Conservation (phyloP, 2,113 vertebrate genomes). For the Tympanuchus pallidicinctus region DNA sequence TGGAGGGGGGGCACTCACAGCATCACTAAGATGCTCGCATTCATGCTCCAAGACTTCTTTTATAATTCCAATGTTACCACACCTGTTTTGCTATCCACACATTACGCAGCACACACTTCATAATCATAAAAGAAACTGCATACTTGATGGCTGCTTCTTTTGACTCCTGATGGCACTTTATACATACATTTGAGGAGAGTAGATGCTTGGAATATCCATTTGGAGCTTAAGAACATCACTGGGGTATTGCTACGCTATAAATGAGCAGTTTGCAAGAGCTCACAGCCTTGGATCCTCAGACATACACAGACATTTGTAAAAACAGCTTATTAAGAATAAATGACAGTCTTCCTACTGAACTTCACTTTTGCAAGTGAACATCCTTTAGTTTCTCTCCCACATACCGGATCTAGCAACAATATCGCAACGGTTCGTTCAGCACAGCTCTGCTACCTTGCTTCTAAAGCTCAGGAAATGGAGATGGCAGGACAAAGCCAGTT, state of each 20-base stretch:
- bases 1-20: neutral
- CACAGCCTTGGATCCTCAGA: neutral
- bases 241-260: neutral
- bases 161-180: neutral
- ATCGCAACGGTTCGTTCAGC: neutral
- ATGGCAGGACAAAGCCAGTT: neutral
- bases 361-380: neutral
- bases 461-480: neutral
- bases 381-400: neutral
- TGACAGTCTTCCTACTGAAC: neutral
- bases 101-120: slow-evolving; percentile 11
- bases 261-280: slow-evolving; percentile 5
- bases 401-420: neutral
- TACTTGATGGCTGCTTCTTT: slow-evolving; percentile 12
- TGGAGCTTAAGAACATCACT: slow-evolving; percentile 11
- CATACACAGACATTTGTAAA: neutral
- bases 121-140: slow-evolving; percentile 17
- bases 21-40: neutral
- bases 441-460: neutral
- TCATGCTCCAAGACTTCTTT: neutral
- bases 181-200: neutral
- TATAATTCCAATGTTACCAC: neutral
- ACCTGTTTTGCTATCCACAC: neutral
- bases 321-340: neutral
- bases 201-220: neutral